Evolutionary conservation across 64 coral and sea anemone genomes (phyloP), one percentile per base, ranked within the genome.

Genomic region (Porites australiensis): DNA sequence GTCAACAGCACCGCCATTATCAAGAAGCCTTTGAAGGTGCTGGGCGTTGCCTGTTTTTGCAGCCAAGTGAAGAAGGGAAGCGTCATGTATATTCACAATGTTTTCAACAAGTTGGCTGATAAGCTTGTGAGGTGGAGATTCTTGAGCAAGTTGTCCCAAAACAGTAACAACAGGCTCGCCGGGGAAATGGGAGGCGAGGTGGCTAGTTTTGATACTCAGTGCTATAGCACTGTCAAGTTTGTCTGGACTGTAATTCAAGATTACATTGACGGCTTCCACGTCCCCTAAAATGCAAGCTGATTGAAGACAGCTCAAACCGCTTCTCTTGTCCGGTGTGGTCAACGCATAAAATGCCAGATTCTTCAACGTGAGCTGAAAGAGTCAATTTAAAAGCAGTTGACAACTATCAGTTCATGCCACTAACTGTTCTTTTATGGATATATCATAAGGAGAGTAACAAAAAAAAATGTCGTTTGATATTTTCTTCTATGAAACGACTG

Each of bases 241-340:
- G 49, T 63, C 65, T 64, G 81, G 81, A 46, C 81, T 84, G 44
- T 63, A 84, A 13, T 53, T 84, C 44, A 84, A 44, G 16, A 84
- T 84, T 62, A 61, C 21, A 64, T 63, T 84, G 4, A 84, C 10
- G 9, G 61, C 65, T 3, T 68, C 81, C 9, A 84, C 37, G 44
- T 84, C 81, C 13, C 81, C 81, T 64, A 45, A 64, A 13, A 67
- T 66, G 18, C 81, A 84, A 6, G 81, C 37, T 16, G 49, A 18
- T 45, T 84, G 81, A 5, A 84, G 54, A 43, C 61, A 10, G 44
- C 81, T 84, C 2, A 68, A 12, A 4, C 60, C 81, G 18, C 58
- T 84, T 67, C 19, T 37, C 13, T 11, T 22, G 4, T 66, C 45
- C 47, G 81, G 81, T 45, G 59, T 14, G 10, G 65, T 63, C 18